These are phyloP conservation scores for Amphipyra berbera DNA, from an alignment of 2,888 invertebrate species.

Conservation along the genomic window DNA sequence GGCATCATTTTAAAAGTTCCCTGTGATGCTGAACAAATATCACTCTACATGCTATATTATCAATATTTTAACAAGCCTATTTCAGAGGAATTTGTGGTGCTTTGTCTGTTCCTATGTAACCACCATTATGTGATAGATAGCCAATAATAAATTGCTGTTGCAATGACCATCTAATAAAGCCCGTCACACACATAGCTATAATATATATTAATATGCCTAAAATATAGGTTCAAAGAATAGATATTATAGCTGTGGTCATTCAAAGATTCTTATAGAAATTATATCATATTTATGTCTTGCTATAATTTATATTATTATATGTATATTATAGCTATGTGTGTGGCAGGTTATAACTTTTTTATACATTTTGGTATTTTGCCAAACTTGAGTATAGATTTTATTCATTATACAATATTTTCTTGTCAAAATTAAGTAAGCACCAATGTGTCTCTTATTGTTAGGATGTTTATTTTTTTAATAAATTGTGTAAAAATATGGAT, in stretches of 20 bases:
- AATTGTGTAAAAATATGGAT: conserved; percentile 3
- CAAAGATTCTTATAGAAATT: no score
- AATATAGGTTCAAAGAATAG: no score
- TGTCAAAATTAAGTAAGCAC: conserved; percentile 13
- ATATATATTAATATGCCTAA: no score
- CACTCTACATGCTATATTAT: not conserved
- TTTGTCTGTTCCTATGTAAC: conserved; percentile 34
- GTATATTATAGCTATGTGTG: no score
- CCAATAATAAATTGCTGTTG: conserved; percentile 25
- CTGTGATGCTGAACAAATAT: not conserved
- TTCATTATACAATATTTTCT: conserved; percentile 1
- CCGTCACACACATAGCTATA: no score
- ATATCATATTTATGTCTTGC: no score
- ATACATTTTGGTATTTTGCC: conserved; percentile 15
- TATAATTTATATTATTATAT: no score
- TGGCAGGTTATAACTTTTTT: conserved; percentile 9
- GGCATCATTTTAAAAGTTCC: not conserved
- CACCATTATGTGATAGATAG: conserved; percentile 20
- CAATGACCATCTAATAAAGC: conserved; percentile 40
- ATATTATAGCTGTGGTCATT: no score
- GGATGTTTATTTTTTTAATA: conserved; percentile 6
- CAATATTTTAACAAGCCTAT: conserved; percentile 6
- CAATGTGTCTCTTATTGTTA: conserved; percentile 23
- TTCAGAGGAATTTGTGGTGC: conserved; percentile 20
- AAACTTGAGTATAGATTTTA: conserved; percentile 2